Evolutionary conservation across 2,888 invertebrate genomes (phyloP).

Genomic region (Leptinotarsa rubiginosa): DNA sequence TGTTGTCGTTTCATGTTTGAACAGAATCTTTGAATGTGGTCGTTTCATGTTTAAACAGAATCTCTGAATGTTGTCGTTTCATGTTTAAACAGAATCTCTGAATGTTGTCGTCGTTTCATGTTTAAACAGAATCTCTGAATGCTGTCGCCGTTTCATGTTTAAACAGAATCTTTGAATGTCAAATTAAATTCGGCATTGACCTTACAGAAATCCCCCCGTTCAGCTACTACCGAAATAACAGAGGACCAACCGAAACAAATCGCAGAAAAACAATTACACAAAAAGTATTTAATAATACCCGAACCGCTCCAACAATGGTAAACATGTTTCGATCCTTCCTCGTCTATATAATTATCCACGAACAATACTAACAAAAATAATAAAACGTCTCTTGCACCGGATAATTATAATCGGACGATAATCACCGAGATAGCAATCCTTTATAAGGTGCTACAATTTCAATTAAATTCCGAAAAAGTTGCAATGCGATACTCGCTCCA

Average conservation of each 20-base stretch:
- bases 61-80: no score
- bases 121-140: no score
- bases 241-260: neutral
- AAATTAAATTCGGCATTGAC: neutral
- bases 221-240: neutral
- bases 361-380: constrained; percentile 11
- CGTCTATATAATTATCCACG: constrained; percentile 19
- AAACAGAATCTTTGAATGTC: no score
- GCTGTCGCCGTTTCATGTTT: no score
- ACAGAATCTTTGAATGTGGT: no score
- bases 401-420: constrained; percentile 33
- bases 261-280: constrained; percentile 1
- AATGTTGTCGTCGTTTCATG: no score
- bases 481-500: constrained; percentile 31
- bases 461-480: constrained; percentile 47
- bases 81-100: no score
- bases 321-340: neutral
- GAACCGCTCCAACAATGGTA: neutral
- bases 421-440: constrained; percentile 32
- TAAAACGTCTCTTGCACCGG: constrained; percentile 7
- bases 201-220: neutral
- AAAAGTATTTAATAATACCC: constrained; percentile 16
- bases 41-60: no score
- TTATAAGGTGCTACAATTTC: constrained; percentile 52
- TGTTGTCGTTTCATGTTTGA: no score